A percentile compares a stretch with the other conserved stretches of the same genome.
phyloP scores from a whole-genome alignment of 2,113 vertebrate genomes.

The Rhodinocichla rosea region DNA sequence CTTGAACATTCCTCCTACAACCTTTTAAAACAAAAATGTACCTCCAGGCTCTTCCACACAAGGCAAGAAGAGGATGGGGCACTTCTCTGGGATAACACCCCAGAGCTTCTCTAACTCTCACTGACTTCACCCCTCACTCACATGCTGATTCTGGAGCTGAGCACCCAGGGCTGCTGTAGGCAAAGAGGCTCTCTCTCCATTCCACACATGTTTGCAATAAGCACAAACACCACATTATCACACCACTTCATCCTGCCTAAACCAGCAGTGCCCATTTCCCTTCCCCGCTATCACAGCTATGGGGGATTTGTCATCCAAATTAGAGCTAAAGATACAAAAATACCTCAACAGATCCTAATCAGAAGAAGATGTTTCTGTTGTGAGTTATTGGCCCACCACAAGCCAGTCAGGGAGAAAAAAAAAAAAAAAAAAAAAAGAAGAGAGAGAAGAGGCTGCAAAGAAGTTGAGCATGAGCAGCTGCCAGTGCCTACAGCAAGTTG shows the following conservation, averaged over 20 bases:
- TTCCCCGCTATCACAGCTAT: neutral
- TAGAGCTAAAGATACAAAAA: slow-evolving; percentile 33
- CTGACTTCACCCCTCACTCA: accelerated
- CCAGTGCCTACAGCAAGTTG: accelerated
- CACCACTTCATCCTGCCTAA: neutral
- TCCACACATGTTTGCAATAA: slow-evolving; percentile 3
- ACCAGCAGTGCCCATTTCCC: neutral
- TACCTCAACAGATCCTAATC: slow-evolving; percentile 23
- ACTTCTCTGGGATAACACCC: neutral
- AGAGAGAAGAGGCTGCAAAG: neutral
- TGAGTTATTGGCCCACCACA: neutral
- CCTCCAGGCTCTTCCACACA: neutral
- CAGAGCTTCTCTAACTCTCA: neutral
- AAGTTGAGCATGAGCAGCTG: neutral
- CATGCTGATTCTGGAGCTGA: accelerated
- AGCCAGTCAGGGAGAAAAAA: neutral
- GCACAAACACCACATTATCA: neutral
- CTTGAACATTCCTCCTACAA: neutral
- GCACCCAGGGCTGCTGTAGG: neutral
- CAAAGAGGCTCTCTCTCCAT: neutral
- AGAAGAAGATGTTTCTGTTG: slow-evolving; percentile 6
- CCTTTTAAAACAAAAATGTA: neutral
- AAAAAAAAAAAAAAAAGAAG: too few relatives aligned
- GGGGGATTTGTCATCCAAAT: slow-evolving; percentile 40
- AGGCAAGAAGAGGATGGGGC: neutral